phyloP scores from a whole-genome alignment of 2,797 vertebrate species.

The Megalops cyprinoides region DNA sequence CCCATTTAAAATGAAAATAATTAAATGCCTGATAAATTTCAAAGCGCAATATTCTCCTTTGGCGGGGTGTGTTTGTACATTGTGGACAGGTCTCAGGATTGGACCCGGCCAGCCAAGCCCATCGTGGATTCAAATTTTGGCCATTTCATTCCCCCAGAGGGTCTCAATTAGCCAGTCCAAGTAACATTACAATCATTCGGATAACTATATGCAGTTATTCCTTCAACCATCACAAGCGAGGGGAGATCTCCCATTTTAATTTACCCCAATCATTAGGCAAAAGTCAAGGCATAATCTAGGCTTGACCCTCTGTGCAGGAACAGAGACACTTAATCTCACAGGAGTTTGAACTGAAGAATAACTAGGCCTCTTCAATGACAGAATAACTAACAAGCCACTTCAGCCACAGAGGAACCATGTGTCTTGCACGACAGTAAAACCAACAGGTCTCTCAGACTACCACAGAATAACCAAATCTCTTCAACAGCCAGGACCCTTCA shows the following conservation, averaged over 20 bases:
- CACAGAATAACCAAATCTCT: neutral
- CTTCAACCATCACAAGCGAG: neutral
- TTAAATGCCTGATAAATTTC: conserved; percentile 56
- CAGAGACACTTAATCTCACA: conserved; percentile 7
- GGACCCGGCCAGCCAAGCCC: conserved; percentile 30
- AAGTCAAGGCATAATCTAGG: neutral
- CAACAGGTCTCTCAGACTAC: neutral
- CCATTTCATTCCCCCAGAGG: neutral
- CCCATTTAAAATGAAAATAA: conserved; percentile 70
- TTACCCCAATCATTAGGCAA: neutral
- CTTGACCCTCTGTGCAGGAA: neutral
- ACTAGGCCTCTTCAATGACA: too few species aligned
- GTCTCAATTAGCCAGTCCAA: neutral
- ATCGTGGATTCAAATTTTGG: neutral
- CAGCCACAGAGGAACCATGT: too few species aligned
- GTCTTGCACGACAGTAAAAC: neutral
- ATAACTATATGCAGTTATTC: neutral
- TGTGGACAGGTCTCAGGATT: conserved; percentile 42
- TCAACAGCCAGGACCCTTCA: neutral
- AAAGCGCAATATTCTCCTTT: conserved; percentile 68
- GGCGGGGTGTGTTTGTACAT: conserved; percentile 57
- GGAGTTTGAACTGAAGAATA: neutral
- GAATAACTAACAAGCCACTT: too few species aligned
- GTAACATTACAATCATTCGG: neutral
- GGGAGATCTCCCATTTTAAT: neutral